Percentiles rank a stretch among this genome's conserved stretches.
These are phyloP conservation scores for Andricus quercusramuli DNA, from an alignment of 2,888 invertebrate species.

Conservation along the genomic window DNA sequence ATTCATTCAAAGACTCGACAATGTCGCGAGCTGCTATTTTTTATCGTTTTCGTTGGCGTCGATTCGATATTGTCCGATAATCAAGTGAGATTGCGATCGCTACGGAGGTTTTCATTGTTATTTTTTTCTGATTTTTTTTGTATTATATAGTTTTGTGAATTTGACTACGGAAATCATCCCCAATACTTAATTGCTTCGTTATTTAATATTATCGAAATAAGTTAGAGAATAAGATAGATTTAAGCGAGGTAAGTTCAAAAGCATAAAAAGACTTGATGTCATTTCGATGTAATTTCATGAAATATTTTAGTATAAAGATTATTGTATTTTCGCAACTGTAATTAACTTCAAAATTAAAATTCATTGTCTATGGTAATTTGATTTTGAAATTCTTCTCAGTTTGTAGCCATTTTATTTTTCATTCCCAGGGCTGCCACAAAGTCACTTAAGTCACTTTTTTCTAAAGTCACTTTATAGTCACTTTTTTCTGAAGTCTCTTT, in stretches of 20 bases:
- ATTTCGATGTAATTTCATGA: neutral
- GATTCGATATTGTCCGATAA: constrained; percentile 41
- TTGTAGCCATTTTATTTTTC: neutral
- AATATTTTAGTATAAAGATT: neutral
- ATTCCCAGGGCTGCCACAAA: neutral
- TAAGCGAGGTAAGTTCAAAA: constrained; percentile 25
- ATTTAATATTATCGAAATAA: constrained; percentile 37
- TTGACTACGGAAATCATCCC: constrained; percentile 72
- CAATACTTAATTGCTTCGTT: constrained; percentile 69
- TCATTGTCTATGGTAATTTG: neutral
- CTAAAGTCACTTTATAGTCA: too few species aligned
- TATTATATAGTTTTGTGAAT: constrained; percentile 49
- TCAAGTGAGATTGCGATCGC: constrained; percentile 65
- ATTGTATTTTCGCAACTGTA: constrained; percentile 25
- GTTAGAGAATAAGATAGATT: constrained; percentile 14
- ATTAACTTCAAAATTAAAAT: constrained; percentile 41
- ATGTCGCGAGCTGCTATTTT: constrained; percentile 41
- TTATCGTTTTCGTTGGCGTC: constrained; percentile 49
- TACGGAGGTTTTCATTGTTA: constrained; percentile 61
- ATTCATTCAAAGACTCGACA: constrained; percentile 61
- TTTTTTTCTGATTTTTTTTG: constrained; percentile 48
- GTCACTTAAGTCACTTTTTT: too few species aligned
- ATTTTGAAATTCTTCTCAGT: neutral
- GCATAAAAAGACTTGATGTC: neutral
- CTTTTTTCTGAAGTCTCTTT: too few species aligned